phyloP scores from a whole-genome alignment of 2,113 vertebrate species.

The Odocoileus virginianus region DNA sequence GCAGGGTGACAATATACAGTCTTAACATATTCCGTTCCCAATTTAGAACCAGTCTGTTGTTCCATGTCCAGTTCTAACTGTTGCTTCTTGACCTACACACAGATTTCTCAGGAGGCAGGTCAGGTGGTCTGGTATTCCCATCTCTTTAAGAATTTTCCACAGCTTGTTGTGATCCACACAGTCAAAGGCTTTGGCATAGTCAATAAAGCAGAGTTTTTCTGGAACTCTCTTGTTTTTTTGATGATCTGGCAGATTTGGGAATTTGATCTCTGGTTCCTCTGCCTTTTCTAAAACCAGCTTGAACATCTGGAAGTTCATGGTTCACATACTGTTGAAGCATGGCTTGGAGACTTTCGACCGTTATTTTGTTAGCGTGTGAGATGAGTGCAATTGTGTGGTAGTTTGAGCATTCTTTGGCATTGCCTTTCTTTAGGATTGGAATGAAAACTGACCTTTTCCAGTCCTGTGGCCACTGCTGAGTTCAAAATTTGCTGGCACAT shows the following conservation, averaged over 20 bases:
- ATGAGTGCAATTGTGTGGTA: not conserved
- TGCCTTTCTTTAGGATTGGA: not conserved
- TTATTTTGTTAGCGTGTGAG: not conserved
- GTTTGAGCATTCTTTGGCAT: not conserved
- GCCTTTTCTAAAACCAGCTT: not conserved
- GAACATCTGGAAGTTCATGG: not conserved
- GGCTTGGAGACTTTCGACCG: not conserved
- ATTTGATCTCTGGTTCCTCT: not conserved
- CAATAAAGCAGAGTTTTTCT: not conserved
- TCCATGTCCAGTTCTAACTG: not conserved
- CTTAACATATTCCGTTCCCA: not conserved
- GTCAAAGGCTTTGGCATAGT: not conserved
- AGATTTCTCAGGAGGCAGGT: not conserved
- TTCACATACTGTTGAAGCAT: not conserved
- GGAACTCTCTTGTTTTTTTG: not conserved
- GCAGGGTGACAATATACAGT: not conserved
- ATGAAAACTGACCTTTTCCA: not conserved
- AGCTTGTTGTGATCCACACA: not conserved
- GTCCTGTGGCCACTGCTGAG: not conserved
- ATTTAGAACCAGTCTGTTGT: not conserved
- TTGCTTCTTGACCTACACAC: not conserved
- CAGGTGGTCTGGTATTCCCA: not conserved
- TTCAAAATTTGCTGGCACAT: not conserved
- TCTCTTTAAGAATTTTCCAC: not conserved
- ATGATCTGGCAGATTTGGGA: fast-evolving